Conservation (phyloP, 37 sponge, comb jelly and placozoan genomes). For the Ephydatia muelleri region DNA sequence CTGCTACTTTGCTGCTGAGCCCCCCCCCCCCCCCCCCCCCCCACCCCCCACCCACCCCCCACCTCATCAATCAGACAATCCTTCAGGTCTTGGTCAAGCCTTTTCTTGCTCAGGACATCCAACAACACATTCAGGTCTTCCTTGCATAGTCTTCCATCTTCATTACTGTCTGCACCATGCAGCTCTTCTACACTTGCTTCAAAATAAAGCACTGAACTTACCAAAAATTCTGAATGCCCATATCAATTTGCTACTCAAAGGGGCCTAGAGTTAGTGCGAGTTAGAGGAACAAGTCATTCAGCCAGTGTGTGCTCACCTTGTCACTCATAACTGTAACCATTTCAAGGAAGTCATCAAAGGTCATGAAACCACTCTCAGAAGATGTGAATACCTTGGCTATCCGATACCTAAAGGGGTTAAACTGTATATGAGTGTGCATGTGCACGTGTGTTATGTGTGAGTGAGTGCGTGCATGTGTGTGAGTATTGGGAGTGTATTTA, state of each 20-base stretch:
- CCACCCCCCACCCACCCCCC: too few species aligned
- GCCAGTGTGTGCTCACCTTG: conserved; percentile 13
- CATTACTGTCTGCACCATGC: conserved; percentile 19
- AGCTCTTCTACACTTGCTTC: background rate
- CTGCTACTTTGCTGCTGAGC: too few species aligned
- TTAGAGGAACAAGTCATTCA: background rate
- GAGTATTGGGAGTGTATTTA: background rate
- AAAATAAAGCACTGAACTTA: conserved; percentile 8
- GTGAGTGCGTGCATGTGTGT: conserved; percentile 3
- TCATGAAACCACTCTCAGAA: conserved; percentile 21
- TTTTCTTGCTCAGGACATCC: background rate
- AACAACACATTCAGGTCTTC: conserved; percentile 10
- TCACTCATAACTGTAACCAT: conserved; percentile 35
- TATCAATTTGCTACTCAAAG: conserved; percentile 2
- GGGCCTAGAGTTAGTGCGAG: conserved; percentile 2
- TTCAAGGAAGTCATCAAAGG: conserved; percentile 37
- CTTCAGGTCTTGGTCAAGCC: background rate
- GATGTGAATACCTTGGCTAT: conserved; percentile 40
- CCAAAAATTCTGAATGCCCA: conserved; percentile 42
- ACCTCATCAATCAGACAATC: conserved; percentile 15
- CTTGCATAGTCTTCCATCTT: conserved; percentile 28
- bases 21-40: too few species aligned
- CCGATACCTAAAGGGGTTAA: conserved; percentile 29
- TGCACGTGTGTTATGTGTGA: background rate
- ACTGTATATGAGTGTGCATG: conserved; percentile 7